Base-by-base conservation (phyloP, 1,140 invertebrate species). In the Orchesella cincta region DNA sequence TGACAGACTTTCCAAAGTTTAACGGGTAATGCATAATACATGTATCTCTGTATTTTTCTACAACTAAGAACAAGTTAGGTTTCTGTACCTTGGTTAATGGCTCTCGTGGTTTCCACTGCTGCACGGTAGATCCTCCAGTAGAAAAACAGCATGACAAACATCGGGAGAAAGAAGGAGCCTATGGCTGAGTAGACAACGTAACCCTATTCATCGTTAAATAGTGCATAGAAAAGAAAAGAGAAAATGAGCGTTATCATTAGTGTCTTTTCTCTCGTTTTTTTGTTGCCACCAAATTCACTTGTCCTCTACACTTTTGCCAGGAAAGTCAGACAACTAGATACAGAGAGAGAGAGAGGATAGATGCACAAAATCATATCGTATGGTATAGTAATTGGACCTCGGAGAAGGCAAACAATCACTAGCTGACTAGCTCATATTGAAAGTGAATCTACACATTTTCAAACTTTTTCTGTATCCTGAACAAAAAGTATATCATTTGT, bases 91-190 rank as follows among this genome's bases (percentile, higher is more conserved):
- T 94, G 93, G 86, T 95, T 95, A 82, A 97, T 94, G 34, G 94
- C 94, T 80, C 91, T 91, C 0, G 94, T 96, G 0, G 95, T 96
- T 77, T 92, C 91, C 1, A 94, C 91, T 23, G 95, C 95, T 0
- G 95, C 95, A 75, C 92, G 90, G 87, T 98, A 98, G 82, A 98
- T 98, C 79, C 94, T 89, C 90, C 94, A 95, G 86, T 98, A 98
- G 87, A 98, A 94, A 88, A 98, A 97, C 72, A 97, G 88, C 93
- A 98, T 98, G 39, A 98, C 92, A 81, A 96, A 90, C 91, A 96
- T 96, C 16, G 97, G 96, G 82, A 98, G 92, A 85, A 96, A 97
- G 89, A 98, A 98, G 72, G 95, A 97, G 12, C 96, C 95, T 29
- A 97, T 89, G 1, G 96, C 95, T 2, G 94, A 96, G 86, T 95